Base-by-base conservation (phyloP, 2,797 vertebrate genomes). In the Danio albolineatus region DNA sequence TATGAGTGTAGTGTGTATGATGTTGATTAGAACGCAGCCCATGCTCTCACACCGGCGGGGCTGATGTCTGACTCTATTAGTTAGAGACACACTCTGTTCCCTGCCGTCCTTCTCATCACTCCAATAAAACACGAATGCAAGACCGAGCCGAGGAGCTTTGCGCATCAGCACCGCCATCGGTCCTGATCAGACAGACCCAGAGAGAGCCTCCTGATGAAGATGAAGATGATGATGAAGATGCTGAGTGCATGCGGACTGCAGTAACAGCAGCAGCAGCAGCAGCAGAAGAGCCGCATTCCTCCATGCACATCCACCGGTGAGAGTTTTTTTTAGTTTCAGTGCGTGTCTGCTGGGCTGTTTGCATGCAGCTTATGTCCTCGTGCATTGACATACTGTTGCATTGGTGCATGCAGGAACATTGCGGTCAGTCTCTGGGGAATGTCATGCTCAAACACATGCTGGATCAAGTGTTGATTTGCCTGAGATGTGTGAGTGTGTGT, bases 171-270 rank as follows among this genome's bases (percentile, higher is more conserved):
- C 51, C 70, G 44, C n/a, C 12, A 28, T 51, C n/a, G 41, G 28
- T 6, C 56, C 78, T 36, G 43, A 2, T 21, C 61, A 21, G 7
- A 60, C n/a, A 17, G 46, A 62, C 54, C 56, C 75, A 57, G 17
- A 10, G 38, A 56, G n/a, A 69, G 64, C 53, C n/a, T 67, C 49
- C n/a, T 17, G 14, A 44, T 5, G 51, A 76, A 8, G 60, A 67
- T 67, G 64, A 56, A 5, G 61, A 65, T 2, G 74, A 46, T 5
- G 73, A 44, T 10, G 70, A 44, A 5, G 73, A n/a, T 43, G 75
- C 16, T 69, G 66, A 48, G 51, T 56, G 75, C 75, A 48, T 73
- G 84, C 81, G 79, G 82, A 83, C 84, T 84, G 84, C 84, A 85
- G 82, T 82, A 67, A 81, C 77, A 44, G 73, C 61, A 72, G 19